A percentile compares a stretch with the other conserved stretches of the same genome.
phyloP scores from a whole-genome alignment of 1,140 invertebrate genomes.

The Lepidurus arcticus region DNA sequence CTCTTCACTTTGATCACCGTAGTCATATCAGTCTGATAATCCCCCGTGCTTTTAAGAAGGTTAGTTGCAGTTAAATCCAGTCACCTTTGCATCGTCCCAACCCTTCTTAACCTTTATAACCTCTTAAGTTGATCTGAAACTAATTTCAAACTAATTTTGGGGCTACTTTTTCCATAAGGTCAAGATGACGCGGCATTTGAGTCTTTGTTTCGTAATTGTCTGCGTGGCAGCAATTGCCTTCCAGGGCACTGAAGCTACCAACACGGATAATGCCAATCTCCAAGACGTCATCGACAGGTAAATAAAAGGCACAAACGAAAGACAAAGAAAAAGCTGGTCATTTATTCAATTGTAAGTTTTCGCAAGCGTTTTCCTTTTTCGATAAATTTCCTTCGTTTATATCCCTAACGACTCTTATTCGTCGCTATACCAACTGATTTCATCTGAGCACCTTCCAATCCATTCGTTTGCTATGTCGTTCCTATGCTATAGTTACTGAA shows the following conservation, averaged over 20 bases:
- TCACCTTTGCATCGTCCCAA: not conserved
- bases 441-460: not conserved
- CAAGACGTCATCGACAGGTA: not conserved
- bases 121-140: not conserved
- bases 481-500: not conserved
- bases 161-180: not conserved
- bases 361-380: not conserved
- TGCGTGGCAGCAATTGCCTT: not conserved
- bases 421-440: not conserved
- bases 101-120: not conserved
- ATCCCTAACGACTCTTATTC: not conserved
- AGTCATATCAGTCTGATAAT: not conserved
- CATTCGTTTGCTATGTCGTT: not conserved
- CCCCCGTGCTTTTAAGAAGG: not conserved
- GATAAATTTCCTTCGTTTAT: not conserved
- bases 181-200: not conserved
- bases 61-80: too few relatives aligned
- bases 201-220: not conserved
- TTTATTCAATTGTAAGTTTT: too few relatives aligned
- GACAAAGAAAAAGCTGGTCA: too few relatives aligned
- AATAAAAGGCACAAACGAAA: not conserved
- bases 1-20: not conserved
- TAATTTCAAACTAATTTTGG: too few relatives aligned
- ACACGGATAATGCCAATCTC: not conserved
- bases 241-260: not conserved